These are phyloP conservation scores for Parazoanthus darwini DNA, from an alignment of 92 coral and sea anemone genomes.

Conservation along the genomic window DNA sequence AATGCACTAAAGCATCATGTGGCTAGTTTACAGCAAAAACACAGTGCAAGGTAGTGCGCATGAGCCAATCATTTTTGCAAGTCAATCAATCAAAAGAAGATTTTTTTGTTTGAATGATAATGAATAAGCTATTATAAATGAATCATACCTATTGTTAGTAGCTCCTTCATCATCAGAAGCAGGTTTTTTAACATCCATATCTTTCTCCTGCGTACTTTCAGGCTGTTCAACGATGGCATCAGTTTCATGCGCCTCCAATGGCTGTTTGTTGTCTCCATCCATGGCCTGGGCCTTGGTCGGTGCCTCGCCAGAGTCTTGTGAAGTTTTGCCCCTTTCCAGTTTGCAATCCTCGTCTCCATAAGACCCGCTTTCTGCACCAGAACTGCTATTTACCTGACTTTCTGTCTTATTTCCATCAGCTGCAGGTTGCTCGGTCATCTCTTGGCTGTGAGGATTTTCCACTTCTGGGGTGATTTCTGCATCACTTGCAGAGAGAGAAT, in stretches of 20 bases:
- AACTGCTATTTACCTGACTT: background rate
- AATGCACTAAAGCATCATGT: too few species aligned
- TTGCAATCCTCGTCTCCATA: background rate
- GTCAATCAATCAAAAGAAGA: too few species aligned
- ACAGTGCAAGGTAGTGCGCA: too few species aligned
- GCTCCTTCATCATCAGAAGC: background rate
- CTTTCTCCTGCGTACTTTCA: conserved; percentile 21
- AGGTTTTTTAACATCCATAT: background rate
- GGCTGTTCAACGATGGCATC: background rate
- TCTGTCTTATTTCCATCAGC: background rate
- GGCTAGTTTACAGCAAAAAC: too few species aligned
- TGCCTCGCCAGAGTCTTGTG: background rate
- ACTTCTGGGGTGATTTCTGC: background rate
- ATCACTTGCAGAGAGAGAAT: background rate
- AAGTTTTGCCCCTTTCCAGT: background rate
- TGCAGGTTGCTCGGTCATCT: background rate
- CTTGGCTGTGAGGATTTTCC: background rate
- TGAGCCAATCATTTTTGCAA: too few species aligned
- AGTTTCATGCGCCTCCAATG: background rate
- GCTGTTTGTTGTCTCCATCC: conserved; percentile 2
- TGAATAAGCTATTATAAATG: background rate
- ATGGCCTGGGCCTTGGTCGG: background rate
- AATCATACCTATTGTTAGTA: background rate
- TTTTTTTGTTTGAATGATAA: too few species aligned
- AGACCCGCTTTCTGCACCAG: background rate